phyloP scores from a whole-genome alignment of 2,113 vertebrate species.

The Nycticryphes semicollaris region DNA sequence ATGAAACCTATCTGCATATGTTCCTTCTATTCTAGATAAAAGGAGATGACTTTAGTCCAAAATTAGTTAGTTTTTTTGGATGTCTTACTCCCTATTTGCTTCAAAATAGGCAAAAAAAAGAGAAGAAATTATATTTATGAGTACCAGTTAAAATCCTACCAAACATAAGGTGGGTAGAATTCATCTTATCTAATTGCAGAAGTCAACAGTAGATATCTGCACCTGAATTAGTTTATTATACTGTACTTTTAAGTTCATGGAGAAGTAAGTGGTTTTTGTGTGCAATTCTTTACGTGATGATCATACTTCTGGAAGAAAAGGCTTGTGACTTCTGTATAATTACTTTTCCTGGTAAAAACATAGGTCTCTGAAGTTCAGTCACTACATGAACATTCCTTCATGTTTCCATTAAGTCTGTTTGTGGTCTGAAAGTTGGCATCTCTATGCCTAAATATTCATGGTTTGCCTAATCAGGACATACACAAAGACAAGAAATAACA shows the following conservation, averaged over 20 bases:
- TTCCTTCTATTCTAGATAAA: background rate
- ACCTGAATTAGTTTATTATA: background rate
- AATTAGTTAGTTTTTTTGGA: background rate
- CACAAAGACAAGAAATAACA: background rate
- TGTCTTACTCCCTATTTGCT: background rate
- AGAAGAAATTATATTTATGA: background rate
- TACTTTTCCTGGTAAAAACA: background rate
- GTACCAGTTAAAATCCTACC: background rate
- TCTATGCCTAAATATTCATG: background rate
- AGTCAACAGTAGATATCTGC: background rate
- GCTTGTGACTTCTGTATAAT: background rate
- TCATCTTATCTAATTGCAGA: background rate
- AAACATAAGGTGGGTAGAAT: background rate
- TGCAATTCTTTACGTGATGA: background rate
- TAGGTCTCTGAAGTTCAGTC: background rate
- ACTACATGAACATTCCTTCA: background rate
- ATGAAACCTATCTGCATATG: background rate
- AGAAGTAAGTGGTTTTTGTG: background rate
- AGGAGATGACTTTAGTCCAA: background rate
- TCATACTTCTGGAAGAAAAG: background rate
- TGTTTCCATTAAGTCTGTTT: background rate
- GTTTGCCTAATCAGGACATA: background rate
- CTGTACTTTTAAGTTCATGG: background rate
- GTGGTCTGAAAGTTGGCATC: background rate
- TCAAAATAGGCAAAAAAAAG: background rate